Conservation (phyloP, 1,140 invertebrate species). For the Sminthurides bifidus region DNA sequence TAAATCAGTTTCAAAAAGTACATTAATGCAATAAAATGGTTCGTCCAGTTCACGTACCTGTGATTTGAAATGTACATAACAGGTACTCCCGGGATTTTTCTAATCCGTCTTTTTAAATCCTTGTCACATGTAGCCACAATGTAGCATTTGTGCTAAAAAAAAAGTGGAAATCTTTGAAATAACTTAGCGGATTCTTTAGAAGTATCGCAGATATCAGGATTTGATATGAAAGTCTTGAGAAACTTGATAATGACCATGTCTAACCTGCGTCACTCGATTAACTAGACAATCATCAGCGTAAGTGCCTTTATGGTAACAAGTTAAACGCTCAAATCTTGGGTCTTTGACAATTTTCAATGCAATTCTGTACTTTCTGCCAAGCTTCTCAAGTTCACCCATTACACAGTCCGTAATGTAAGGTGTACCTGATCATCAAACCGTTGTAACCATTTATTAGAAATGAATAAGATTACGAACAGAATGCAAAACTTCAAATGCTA, state of each 20-base stretch:
- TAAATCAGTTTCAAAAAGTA: not conserved
- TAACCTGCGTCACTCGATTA: slow-evolving; percentile 78
- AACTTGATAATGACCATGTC: not conserved
- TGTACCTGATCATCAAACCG: slow-evolving; percentile 47
- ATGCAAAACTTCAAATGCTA: not conserved
- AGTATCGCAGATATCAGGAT: not conserved
- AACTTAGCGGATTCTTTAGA: not conserved
- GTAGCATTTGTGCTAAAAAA: slow-evolving; percentile 90
- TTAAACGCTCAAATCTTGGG: slow-evolving; percentile 78
- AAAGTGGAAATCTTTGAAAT: slow-evolving; percentile 25
- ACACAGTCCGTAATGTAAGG: slow-evolving; percentile 99
- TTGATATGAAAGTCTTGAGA: not conserved
- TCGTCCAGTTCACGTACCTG: slow-evolving; percentile 44
- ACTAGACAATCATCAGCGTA: slow-evolving; percentile 99
- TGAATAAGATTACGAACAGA: not conserved
- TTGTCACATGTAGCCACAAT: slow-evolving; percentile 99
- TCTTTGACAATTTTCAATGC: slow-evolving; percentile 95
- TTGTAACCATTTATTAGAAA: not conserved
- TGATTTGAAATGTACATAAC: slow-evolving; percentile 94
- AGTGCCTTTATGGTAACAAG: slow-evolving; percentile 93
- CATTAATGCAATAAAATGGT: slow-evolving; percentile 5
- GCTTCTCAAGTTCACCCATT: slow-evolving; percentile 93
- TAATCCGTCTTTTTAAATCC: slow-evolving; percentile 86
- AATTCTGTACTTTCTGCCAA: slow-evolving; percentile 88
- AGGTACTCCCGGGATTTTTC: slow-evolving; percentile 97